Percentiles rank a stretch among this genome's conserved stretches.
Evolutionary conservation across 2,797 vertebrate genomes (phyloP).

Genomic region (Acestrorhynchus altus): DNA sequence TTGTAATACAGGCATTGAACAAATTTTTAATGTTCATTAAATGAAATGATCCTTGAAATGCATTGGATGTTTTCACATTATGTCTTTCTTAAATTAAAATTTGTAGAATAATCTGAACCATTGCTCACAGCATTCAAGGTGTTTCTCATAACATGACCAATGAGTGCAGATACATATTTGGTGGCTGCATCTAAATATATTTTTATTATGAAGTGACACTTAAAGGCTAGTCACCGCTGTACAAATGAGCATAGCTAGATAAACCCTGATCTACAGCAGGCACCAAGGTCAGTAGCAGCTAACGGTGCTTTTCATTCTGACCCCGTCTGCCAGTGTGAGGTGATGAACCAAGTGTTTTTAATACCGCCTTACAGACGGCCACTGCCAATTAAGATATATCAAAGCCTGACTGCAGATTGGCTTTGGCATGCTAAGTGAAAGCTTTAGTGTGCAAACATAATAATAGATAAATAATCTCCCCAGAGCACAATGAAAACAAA

Average conservation of each 20-base stretch:
- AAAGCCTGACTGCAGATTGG: constrained; percentile 21
- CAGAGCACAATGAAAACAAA: neutral
- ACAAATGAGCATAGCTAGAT: too few species aligned
- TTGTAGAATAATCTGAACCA: too few species aligned
- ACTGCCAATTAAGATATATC: constrained; percentile 18
- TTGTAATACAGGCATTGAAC: too few species aligned
- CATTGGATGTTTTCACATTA: too few species aligned
- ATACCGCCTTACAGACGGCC: neutral
- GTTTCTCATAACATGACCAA: neutral
- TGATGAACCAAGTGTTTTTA: neutral
- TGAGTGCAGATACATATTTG: too few species aligned
- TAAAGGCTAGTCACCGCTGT: neutral
- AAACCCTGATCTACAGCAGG: neutral
- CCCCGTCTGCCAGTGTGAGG: neutral
- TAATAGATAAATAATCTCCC: constrained; percentile 34
- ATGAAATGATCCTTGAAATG: too few species aligned
- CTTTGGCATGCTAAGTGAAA: constrained; percentile 19
- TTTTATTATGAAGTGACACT: neutral
- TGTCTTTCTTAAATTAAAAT: too few species aligned
- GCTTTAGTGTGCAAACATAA: constrained; percentile 10
- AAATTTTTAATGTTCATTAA: too few species aligned
- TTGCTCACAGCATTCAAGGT: neutral
- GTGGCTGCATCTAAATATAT: neutral
- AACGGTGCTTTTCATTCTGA: neutral
- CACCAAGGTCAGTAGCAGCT: neutral